Evolutionary conservation across 2,113 vertebrate species (phyloP).

Genomic region (Tachysurus fulvidraco): DNA sequence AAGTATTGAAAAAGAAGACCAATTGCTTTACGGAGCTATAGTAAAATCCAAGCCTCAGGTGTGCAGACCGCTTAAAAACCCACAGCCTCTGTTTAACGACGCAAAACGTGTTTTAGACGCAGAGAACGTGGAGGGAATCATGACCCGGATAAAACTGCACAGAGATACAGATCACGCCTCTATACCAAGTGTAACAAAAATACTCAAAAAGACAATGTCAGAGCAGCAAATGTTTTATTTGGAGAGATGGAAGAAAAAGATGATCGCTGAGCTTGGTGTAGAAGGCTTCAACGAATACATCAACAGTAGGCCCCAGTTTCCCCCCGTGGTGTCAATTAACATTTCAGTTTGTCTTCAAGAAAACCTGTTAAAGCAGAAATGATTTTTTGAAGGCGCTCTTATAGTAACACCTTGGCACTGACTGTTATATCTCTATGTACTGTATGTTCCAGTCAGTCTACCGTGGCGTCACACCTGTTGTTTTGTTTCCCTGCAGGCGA

Average conservation of each 20-base stretch:
- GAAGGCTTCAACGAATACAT: constrained; percentile 87
- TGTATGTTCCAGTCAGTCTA: no score
- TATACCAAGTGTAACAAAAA: constrained; percentile 82
- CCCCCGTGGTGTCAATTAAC: not conserved
- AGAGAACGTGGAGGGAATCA: constrained; percentile 56
- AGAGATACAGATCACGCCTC: constrained; percentile 45
- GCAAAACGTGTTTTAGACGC: constrained; percentile 52
- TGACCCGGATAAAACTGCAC: constrained; percentile 72
- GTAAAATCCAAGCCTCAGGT: constrained; percentile 65
- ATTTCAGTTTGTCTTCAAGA: not conserved
- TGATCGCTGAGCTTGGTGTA: constrained; percentile 85
- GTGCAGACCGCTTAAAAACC: constrained; percentile 63
- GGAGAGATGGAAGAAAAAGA: constrained; percentile 88
- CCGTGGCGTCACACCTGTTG: no score
- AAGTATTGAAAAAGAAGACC: constrained; percentile 78
- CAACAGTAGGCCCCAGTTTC: constrained; percentile 71
- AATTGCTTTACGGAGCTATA: constrained; percentile 78
- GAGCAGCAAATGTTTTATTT: constrained; percentile 81
- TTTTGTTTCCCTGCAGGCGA: no score
- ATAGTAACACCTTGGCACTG: no score
- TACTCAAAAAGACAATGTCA: constrained; percentile 89
- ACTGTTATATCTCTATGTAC: no score
- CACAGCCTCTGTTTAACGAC: constrained; percentile 75
- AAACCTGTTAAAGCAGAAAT: not conserved
- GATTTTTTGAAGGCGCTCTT: not conserved